Base-by-base conservation (phyloP, 2,888 invertebrate species). In the Amphipyra berbera region DNA sequence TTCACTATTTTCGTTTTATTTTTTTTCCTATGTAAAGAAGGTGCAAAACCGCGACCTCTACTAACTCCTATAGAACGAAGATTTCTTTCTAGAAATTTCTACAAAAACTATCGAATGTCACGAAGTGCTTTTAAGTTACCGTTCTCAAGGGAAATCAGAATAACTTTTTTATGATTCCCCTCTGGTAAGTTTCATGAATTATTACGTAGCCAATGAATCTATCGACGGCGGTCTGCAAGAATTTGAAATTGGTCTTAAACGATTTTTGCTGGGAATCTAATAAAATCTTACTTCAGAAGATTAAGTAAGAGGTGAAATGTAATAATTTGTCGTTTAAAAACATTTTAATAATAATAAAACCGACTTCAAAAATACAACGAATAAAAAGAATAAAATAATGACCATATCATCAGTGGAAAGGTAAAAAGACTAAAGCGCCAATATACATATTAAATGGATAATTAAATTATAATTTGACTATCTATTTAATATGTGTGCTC, bases 101-200 rank as follows among this genome's bases (percentile, higher is more conserved):
- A 15, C 0, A 47, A 52, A 40, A 50, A n/a, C 15, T 41, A 38
- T 50, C 14, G 8, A 48, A 50, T 56, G 41, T 62, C 48, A 37
- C 37, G 30, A 45, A 42, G 53, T 13, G 46, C 33, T 65, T 53
- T 45, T 48, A 44, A 52, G 14, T 55, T 33, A 35, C 10, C 15
- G 44, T 15, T 52, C 61, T 58, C 76, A n/a, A 6, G 65, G 68
- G 76, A 76, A 78, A 76, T 74, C 60, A 61, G 35, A 13, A 53
- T 60, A 63, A 57, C 12, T 60, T 64, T 52, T 13, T 47, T 47
- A 56, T 72, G 63, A 76, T 72, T 76, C 75, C 78, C 75, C 76
- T 54, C 42, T 12, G 62, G 76, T 46, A 56, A 53, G 40, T 64
- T 53, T 48, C 42, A 64, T 59, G 44, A 70, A 63, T 60, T 71